Evolutionary conservation across 2,113 vertebrate species (phyloP).

Genomic region (Ciconia boyciana): DNA sequence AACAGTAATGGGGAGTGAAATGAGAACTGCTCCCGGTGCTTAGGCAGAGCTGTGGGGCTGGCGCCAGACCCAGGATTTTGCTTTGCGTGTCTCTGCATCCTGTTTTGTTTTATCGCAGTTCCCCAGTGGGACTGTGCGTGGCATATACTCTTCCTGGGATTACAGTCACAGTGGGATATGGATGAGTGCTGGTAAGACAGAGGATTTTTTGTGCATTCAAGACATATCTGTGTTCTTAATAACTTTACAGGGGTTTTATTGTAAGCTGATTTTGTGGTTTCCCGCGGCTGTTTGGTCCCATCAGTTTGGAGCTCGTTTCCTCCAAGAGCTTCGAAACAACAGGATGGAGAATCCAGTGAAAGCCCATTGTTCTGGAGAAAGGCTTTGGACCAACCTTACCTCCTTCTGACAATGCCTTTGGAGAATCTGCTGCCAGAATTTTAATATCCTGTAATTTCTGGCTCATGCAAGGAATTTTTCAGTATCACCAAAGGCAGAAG

Average conservation of each 20-base stretch:
- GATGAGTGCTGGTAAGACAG: neutral
- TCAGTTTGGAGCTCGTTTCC: neutral
- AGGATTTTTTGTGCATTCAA: conserved; percentile 37
- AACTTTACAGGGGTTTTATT: conserved; percentile 29
- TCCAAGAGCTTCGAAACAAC: neutral
- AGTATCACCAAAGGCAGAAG: neutral
- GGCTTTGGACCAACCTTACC: neutral
- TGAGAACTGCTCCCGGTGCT: neutral
- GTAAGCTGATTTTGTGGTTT: conserved; percentile 42
- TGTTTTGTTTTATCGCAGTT: accelerated
- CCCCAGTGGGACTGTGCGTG: accelerated
- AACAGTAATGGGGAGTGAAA: neutral
- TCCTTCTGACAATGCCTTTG: neutral
- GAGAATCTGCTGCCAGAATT: neutral
- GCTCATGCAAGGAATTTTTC: neutral
- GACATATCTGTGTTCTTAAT: conserved; percentile 18
- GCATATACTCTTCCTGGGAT: neutral
- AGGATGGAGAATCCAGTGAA: neutral
- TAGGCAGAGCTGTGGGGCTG: neutral
- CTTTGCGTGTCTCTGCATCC: neutral
- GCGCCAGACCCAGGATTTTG: neutral
- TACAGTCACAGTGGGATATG: neutral
- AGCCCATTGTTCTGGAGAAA: neutral
- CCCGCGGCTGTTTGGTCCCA: accelerated
- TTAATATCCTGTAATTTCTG: neutral